Percentiles rank a stretch among this genome's conserved stretches.
phyloP scores from a whole-genome alignment of 2,113 vertebrate species.

The Emydocephalus ijimae region DNA sequence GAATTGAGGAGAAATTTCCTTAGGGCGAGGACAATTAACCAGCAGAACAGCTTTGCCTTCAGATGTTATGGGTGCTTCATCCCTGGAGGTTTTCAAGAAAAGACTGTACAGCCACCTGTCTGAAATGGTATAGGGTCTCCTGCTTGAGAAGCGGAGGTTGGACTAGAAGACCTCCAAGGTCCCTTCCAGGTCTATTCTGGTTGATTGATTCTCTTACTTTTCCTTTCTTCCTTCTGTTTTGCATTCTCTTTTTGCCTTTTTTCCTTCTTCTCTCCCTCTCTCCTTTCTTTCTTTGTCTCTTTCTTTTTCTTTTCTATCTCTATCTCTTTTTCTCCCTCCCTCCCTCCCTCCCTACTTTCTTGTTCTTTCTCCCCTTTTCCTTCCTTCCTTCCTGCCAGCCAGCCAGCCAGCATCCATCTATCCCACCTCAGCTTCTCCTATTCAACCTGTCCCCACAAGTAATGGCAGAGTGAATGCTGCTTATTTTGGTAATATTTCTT shows the following conservation, averaged over 20 bases:
- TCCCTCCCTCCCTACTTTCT: not conserved
- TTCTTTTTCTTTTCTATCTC: no score
- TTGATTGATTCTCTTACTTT: not conserved
- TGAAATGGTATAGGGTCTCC: not conserved
- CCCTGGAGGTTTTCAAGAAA: no score
- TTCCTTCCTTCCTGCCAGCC: not conserved
- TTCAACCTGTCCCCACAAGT: not conserved
- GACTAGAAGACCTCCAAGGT: not conserved
- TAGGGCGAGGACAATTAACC: no score
- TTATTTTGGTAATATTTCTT: not conserved
- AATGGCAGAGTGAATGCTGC: not conserved
- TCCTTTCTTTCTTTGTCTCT: no score
- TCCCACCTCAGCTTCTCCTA: not conserved
- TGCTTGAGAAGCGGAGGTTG: not conserved
- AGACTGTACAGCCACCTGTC: no score
- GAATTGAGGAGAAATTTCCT: no score
- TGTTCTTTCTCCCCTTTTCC: not conserved
- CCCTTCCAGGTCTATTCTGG: not conserved
- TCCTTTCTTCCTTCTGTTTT: not conserved
- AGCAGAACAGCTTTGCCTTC: no score
- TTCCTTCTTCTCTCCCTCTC: no score
- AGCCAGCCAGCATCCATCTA: not conserved
- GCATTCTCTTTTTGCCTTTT: no score
- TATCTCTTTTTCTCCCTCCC: not conserved
- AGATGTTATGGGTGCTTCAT: no score